These are phyloP conservation scores for Bombycilla garrulus DNA, from an alignment of 2,113 vertebrate genomes.

Conservation along the genomic window DNA sequence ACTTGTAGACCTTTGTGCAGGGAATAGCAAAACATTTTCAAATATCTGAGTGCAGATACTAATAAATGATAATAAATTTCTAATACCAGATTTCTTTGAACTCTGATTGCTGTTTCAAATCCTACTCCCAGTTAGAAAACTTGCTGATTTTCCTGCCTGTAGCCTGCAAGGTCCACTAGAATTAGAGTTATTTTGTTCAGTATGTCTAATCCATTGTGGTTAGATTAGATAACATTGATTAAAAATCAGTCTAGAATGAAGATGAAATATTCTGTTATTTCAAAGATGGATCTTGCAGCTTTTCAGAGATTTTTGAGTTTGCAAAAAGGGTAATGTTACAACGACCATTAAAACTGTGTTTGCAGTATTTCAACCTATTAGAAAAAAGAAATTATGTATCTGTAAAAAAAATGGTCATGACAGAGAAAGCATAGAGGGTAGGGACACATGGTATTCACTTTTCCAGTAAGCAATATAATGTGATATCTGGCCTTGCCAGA, in stretches of 20 bases:
- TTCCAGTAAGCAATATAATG: neutral
- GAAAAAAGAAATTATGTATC: neutral
- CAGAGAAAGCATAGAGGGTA: neutral
- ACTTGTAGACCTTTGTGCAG: neutral
- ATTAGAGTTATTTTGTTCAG: neutral
- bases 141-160: neutral
- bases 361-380: neutral
- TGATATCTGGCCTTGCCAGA: neutral
- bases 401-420: neutral
- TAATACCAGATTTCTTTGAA: neutral
- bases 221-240: conserved; percentile 40
- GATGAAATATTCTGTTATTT: neutral
- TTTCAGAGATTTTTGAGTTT: neutral
- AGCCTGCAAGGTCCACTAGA: conserved; percentile 20
- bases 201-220: neutral
- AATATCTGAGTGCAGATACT: neutral
- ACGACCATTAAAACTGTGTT: neutral
- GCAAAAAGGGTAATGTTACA: neutral
- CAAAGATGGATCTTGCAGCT: fast-evolving
- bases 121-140: neutral
- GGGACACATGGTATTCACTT: neutral
- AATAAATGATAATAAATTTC: neutral
- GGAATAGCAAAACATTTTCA: neutral
- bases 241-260: conserved; percentile 5
- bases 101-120: neutral